A percentile compares a stretch with the other conserved stretches of the same genome.
These are phyloP conservation scores for Megalurothrips usitatus DNA, from an alignment of 2,888 invertebrate genomes.

Conservation along the genomic window DNA sequence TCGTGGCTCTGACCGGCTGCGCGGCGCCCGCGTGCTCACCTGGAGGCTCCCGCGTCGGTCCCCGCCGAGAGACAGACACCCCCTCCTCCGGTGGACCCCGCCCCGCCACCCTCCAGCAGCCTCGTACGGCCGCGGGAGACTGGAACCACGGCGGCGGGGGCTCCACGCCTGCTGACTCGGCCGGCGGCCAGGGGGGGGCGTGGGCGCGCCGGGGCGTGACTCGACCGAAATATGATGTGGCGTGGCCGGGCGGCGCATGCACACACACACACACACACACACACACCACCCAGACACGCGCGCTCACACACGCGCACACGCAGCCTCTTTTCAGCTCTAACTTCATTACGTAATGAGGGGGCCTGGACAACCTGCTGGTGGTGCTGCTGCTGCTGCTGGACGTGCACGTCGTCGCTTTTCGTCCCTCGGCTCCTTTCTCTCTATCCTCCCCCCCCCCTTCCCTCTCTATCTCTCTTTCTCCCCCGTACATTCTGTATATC, in stretches of 20 bases:
- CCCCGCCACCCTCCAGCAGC: too few relatives aligned
- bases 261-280: background rate
- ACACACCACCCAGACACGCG: background rate
- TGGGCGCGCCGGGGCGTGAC: background rate
- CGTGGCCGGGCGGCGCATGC: background rate
- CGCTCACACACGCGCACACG: too few relatives aligned
- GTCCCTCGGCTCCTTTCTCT: background rate
- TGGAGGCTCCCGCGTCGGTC: too few relatives aligned
- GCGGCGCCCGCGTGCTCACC: too few relatives aligned
- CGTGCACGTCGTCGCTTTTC: background rate
- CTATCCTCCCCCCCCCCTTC: background rate
- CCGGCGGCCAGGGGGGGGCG: too few relatives aligned
- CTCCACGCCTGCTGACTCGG: too few relatives aligned
- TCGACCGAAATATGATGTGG: slow-evolving; percentile 9
- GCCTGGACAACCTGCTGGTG: background rate
- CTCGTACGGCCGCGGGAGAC: too few relatives aligned
- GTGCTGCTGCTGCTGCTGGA: background rate
- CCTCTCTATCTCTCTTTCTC: background rate
- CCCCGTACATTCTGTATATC: background rate
- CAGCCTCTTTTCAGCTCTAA: background rate
- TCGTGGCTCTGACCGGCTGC: too few relatives aligned
- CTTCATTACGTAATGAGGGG: slow-evolving; percentile 24
- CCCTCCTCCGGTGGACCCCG: too few relatives aligned
- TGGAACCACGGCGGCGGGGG: too few relatives aligned
- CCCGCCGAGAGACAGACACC: too few relatives aligned